Evolutionary conservation across 2,888 invertebrate genomes (phyloP), one percentile per base, ranked within the genome.

Genomic region (Ptycholaimellus sp.): DNA sequence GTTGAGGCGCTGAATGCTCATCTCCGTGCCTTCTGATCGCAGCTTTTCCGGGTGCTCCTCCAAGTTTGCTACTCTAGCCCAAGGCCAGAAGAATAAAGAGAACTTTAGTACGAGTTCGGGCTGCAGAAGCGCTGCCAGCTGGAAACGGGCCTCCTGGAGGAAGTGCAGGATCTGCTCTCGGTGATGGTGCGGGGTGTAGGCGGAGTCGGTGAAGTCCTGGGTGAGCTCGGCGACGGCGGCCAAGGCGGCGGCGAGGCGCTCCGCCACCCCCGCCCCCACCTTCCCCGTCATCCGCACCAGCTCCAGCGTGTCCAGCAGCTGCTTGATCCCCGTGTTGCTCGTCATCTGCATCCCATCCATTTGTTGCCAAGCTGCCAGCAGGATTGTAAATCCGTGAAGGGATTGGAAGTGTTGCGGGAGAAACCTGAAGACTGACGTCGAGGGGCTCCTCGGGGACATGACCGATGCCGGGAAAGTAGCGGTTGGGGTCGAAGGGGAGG

Each of bases 171-270:
- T 87, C 58, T 81, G 78, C 64, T 96, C 83, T 44, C 90, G 71
- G 63, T 87, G 83, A 58, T 85, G 83, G 63, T 93, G 87, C 49
- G 77, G 78, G 43, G 93, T 96, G 65, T 93, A 96, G 45, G 93
- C 87, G 46, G 90, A 93, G 67, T 96, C 93, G 36, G 93, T 96
- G 65, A 96, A 96, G 67, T 96, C 90, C 67, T 69, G 68, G 43
- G 83, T 83, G 57, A 85, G 73, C 65, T 96, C 93, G 44, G 83
- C 72, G 41, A 85, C 73, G 45, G 79, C 73, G 52, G 90, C 81
- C 54, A 93, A 69, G 41, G 83, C 79, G 48, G 73, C 66, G 20
- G 78, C 72, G 37, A 93, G 70, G 44, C 80, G 75, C 53, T 83
- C 79, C 52, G 82, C 51, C 42, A 64, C 63, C 39, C 64, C 65